A percentile compares a stretch with the other conserved stretches of the same genome.
phyloP scores from a whole-genome alignment of 2,113 vertebrate species.

The Hirundichthys speculiger region DNA sequence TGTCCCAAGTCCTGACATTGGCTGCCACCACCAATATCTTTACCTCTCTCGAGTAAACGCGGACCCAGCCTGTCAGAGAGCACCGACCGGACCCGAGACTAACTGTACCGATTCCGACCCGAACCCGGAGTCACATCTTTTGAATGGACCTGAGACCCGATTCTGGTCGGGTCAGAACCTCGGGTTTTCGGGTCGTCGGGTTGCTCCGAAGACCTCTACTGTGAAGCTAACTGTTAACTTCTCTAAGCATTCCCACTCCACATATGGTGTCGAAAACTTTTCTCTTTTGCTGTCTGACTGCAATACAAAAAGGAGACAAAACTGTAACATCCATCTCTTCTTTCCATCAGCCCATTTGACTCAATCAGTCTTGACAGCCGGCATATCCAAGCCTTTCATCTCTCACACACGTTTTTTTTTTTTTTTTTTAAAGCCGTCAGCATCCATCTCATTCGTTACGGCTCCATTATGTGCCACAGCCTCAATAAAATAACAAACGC shows the following conservation, averaged over 20 bases:
- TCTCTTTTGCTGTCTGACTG: neutral
- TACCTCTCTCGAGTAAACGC: no score
- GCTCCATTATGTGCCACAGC: constrained; percentile 60
- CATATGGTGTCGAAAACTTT: neutral
- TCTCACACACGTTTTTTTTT: constrained; percentile 16
- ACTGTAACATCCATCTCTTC: constrained; percentile 26
- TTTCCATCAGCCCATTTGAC: constrained; percentile 39
- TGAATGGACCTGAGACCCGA: no score
- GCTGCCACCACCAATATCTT: no score
- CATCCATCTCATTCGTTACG: constrained; percentile 58
- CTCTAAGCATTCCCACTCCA: neutral
- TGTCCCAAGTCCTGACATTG: no score
- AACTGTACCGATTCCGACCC: no score
- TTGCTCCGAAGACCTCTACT: no score
- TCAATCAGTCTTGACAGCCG: constrained; percentile 53
- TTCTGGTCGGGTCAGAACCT: no score
- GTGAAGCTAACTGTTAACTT: neutral
- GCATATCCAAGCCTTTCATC: constrained; percentile 53
- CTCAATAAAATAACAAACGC: constrained; percentile 54
- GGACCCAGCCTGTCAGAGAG: no score
- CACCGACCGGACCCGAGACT: no score
- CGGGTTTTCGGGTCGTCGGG: no score
- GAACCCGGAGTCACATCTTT: no score
- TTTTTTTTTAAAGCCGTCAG: constrained; percentile 48
- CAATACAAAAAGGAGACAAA: constrained; percentile 13